A percentile compares a stretch with the other conserved stretches of the same genome.
These are phyloP conservation scores for Brevimyrus niger DNA, from an alignment of 2,113 vertebrate genomes.

Conservation along the genomic window DNA sequence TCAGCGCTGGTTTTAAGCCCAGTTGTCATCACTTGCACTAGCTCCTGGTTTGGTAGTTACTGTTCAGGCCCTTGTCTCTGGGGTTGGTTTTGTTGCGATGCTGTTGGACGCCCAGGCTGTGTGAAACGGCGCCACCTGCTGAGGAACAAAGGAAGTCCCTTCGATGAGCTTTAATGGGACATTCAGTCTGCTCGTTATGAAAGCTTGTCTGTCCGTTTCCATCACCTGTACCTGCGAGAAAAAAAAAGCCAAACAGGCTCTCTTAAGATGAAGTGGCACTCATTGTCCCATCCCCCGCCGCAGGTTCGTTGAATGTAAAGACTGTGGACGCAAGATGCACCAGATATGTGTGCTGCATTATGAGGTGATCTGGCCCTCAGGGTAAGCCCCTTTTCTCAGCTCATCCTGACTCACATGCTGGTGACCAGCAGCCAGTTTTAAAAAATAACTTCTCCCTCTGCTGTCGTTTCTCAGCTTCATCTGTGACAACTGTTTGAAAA, in stretches of 20 bases:
- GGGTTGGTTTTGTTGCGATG: background rate
- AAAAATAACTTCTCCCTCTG: background rate
- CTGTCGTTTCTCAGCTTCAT: slow-evolving; percentile 71
- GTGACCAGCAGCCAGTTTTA: background rate
- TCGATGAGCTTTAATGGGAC: background rate
- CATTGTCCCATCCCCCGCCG: slow-evolving; percentile 5
- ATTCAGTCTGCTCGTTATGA: background rate
- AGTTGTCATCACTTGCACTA: background rate
- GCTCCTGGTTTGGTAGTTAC: background rate
- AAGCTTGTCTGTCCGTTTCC: background rate
- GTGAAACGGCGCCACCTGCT: slow-evolving; percentile 51
- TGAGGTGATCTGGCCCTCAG: slow-evolving; percentile 95
- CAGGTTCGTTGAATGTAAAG: slow-evolving; percentile 98
- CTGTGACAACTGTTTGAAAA: slow-evolving; percentile 96
- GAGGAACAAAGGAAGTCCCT: background rate
- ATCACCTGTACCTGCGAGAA: background rate
- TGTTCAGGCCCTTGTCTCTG: background rate
- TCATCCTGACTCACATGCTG: too few relatives aligned
- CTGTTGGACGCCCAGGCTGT: slow-evolving; percentile 72
- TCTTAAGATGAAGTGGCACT: background rate
- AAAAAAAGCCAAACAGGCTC: background rate
- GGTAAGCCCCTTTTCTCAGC: slow-evolving; percentile 59
- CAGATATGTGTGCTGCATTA: slow-evolving; percentile 98
- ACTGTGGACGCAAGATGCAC: slow-evolving; percentile 98
- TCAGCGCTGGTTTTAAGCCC: background rate